Conservation (phyloP, 2,113 vertebrate species). For the Passer montanus region DNA sequence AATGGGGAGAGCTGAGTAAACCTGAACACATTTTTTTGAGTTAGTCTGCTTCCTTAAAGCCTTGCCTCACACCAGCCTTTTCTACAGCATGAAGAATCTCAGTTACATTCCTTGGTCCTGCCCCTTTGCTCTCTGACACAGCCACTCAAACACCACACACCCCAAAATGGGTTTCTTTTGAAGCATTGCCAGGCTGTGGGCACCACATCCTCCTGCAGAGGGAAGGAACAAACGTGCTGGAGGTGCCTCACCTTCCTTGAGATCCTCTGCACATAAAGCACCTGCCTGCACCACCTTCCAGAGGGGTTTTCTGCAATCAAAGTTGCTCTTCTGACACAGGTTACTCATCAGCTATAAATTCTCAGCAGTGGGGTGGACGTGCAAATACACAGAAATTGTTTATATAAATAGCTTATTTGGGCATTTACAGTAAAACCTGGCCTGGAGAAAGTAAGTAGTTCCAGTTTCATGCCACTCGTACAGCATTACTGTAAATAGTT, state of each 20-base stretch:
- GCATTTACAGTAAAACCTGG: background rate
- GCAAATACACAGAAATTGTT: background rate
- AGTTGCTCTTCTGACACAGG: background rate
- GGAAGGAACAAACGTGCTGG: fast-evolving
- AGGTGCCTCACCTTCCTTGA: background rate
- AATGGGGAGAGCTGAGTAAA: background rate
- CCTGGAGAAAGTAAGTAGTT: background rate
- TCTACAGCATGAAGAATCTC: background rate
- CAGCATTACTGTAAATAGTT: background rate
- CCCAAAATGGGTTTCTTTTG: background rate
- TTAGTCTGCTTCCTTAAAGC: background rate
- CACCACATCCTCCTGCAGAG: background rate
- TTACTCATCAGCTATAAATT: background rate
- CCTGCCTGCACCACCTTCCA: background rate
- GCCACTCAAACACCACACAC: background rate
- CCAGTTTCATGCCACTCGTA: background rate
- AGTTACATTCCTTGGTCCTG: background rate
- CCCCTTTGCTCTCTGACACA: background rate
- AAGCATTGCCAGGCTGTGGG: background rate
- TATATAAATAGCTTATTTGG: background rate
- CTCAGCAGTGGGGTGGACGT: background rate
- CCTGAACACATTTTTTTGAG: background rate
- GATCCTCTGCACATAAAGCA: background rate
- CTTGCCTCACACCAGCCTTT: background rate
- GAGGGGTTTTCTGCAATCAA: background rate